Percentiles rank a stretch among this genome's conserved stretches.
phyloP scores from a whole-genome alignment of 64 coral and sea anemone genomes.

The Montipora foliosa region DNA sequence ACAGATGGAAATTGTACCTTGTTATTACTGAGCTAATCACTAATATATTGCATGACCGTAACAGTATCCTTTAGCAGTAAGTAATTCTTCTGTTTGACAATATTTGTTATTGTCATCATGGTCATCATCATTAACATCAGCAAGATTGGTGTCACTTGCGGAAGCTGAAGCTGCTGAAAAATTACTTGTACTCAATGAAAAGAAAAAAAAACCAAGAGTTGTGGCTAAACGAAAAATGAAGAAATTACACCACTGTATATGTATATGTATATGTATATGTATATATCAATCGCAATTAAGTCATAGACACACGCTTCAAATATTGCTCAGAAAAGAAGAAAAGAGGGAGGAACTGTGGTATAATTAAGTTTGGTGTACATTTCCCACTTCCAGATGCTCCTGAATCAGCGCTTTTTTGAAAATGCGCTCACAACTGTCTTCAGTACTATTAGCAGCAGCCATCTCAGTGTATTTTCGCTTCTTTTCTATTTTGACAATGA shows the following conservation, averaged over 20 bases:
- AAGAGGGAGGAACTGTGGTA: too few relatives aligned
- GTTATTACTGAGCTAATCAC: not conserved
- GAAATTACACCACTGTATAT: not conserved
- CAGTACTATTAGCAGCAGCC: not conserved
- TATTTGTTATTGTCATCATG: not conserved
- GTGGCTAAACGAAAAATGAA: not conserved
- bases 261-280: not conserved
- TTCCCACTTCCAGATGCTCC: not conserved
- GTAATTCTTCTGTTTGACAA: slow-evolving; percentile 7
- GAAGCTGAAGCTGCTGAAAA: not conserved
- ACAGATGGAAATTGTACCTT: not conserved
- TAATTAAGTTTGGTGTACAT: not conserved
- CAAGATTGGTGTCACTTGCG: not conserved
- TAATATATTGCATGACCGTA: not conserved
- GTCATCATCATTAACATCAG: not conserved
- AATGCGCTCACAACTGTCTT: not conserved
- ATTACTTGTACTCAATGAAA: not conserved
- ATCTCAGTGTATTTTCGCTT: not conserved
- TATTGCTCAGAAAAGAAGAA: too few relatives aligned
- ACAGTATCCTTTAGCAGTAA: not conserved
- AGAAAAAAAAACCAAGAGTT: not conserved
- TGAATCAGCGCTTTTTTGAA: not conserved
- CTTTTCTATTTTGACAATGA: not conserved
- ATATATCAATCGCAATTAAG: too few relatives aligned
- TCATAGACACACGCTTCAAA: too few relatives aligned